Percentiles rank a stretch among this genome's conserved stretches.
Evolutionary conservation across 2,888 invertebrate species (phyloP).

Genomic region (Altica lythri): DNA sequence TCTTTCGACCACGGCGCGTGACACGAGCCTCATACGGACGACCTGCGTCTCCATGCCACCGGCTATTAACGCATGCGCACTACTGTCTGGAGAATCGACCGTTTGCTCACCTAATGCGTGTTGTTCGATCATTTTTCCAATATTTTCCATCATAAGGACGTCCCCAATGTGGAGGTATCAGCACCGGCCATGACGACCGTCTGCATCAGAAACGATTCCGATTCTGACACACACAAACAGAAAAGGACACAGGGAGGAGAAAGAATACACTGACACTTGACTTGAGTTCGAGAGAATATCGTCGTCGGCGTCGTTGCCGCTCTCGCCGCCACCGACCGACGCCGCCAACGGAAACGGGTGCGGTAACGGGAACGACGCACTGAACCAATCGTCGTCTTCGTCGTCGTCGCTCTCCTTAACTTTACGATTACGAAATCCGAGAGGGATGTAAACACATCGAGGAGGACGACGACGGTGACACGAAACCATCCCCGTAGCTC

Average conservation of each 20-base stretch:
- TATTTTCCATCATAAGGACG: constrained; percentile 61
- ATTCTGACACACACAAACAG: neutral
- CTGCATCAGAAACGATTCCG: constrained; percentile 6
- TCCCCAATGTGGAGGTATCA: constrained; percentile 41
- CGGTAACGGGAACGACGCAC: constrained; percentile 20
- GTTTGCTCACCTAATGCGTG: constrained; percentile 62
- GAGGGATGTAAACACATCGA: constrained; percentile 22
- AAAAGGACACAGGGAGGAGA: constrained; percentile 1
- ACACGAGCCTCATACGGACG: constrained; percentile 58
- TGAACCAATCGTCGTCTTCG: constrained; percentile 12
- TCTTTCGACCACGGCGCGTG: constrained; percentile 56
- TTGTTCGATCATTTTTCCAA: constrained; percentile 65
- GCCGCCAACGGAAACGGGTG: constrained; percentile 9
- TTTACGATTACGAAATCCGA: constrained; percentile 14
- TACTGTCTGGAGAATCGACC: constrained; percentile 58
- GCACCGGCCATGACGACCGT: constrained; percentile 32
- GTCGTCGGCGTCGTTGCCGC: constrained; percentile 40
- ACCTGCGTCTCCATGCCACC: constrained; percentile 55
- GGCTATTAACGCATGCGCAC: constrained; percentile 53
- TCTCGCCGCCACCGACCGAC: constrained; percentile 22
- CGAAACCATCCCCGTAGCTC: constrained; percentile 37
- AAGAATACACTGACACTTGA: constrained; percentile 26
- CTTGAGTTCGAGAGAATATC: constrained; percentile 4
- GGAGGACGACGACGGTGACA: constrained; percentile 30
- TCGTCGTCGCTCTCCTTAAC: constrained; percentile 6